Evolutionary conservation across 2,797 vertebrate species (phyloP).

Genomic region (Tokudaia tokunoshimensis): DNA sequence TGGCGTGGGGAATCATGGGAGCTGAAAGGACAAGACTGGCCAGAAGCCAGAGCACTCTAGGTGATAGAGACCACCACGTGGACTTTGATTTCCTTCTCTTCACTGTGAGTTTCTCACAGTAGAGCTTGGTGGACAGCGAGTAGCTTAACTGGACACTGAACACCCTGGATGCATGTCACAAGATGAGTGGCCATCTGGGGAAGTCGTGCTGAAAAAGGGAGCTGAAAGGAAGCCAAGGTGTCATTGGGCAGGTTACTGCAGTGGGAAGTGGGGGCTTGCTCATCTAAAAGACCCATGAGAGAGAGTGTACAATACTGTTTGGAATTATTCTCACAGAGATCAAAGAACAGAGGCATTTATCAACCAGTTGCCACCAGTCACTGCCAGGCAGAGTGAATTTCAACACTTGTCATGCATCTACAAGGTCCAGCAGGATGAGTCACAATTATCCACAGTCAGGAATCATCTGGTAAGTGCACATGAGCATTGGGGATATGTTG

Average conservation of each 20-base stretch:
- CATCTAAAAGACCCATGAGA: neutral
- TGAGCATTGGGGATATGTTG: too few relatives aligned
- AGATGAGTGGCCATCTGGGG: neutral
- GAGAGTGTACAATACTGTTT: neutral
- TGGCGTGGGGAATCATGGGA: neutral
- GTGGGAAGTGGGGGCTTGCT: neutral
- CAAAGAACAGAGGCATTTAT: neutral
- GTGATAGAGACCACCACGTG: neutral
- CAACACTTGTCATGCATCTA: neutral
- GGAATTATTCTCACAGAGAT: neutral
- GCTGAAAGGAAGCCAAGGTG: neutral
- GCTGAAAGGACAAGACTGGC: neutral
- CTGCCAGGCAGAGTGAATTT: neutral
- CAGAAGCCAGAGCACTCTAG: neutral
- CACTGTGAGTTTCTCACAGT: neutral
- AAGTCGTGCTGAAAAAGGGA: neutral
- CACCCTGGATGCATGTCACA: neutral
- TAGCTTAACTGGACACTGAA: neutral
- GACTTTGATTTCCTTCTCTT: neutral
- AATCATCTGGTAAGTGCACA: neutral
- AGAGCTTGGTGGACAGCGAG: neutral
- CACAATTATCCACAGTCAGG: neutral
- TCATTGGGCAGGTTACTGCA: neutral
- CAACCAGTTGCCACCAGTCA: neutral
- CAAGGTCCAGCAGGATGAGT: neutral